A percentile compares a stretch with the other conserved stretches of the same genome.
Evolutionary conservation across 1,140 invertebrate species (phyloP).

Genomic region (Apis laboriosa): DNA sequence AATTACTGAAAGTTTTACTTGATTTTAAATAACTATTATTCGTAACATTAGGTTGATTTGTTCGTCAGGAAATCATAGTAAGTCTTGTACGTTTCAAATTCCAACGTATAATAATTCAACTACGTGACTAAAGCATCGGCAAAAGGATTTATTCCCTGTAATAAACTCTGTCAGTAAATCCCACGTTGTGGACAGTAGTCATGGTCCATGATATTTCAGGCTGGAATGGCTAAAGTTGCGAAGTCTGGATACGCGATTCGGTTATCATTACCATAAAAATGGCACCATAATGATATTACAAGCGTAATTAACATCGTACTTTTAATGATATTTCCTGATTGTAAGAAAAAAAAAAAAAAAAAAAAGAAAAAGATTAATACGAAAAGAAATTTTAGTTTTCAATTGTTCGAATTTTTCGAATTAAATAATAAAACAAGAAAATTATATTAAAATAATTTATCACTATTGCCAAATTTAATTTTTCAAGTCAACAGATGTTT

Average conservation of each 20-base stretch:
- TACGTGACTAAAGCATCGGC: not conserved
- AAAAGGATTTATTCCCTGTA: slow-evolving; percentile 9
- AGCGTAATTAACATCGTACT: not conserved
- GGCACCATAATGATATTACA: not conserved
- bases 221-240: not conserved
- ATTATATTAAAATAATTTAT: no score
- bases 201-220: slow-evolving; percentile 10
- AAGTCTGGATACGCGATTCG: not conserved
- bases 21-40: no score
- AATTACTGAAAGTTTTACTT: no score
- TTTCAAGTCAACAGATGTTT: no score
- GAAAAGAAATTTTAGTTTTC: no score
- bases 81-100: not conserved
- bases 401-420: no score
- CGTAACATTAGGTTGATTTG: not conserved
- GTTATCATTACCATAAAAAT: slow-evolving; percentile 13
- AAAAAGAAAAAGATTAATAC: not conserved
- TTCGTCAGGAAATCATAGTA: not conserved
- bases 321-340: not conserved
- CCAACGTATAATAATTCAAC: slow-evolving; percentile 12
- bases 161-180: slow-evolving; percentile 4
- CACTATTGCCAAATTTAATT: no score
- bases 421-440: no score
- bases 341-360: not conserved
- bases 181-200: slow-evolving; percentile 17